Evolutionary conservation across 64 coral and sea anemone genomes (phyloP), one percentile per base, ranked within the genome.

Genomic region (Actinia tenebrosa): DNA sequence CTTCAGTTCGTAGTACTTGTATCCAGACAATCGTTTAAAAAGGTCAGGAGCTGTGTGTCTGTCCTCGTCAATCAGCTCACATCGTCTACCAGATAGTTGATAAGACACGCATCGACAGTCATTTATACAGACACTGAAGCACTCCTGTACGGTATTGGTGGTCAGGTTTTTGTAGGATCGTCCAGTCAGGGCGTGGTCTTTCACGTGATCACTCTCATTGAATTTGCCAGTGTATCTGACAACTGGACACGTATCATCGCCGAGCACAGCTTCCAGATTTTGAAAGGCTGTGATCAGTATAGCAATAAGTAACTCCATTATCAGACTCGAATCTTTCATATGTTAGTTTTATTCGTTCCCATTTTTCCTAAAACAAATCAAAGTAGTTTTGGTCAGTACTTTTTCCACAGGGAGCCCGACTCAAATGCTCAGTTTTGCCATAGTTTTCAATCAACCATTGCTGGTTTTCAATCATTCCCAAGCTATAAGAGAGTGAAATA

Each of bases 41-140:
- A 71, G 68, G 16, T 79, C 75, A 22, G 83, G 89, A 77, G 83
- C 71, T 11, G 68, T 56, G 27, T 78, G 44, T 60, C 72, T 91
- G 84, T 86, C 53, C 54, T 91, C 89, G 26, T 86, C 42, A 23
- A 91, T 23, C 69, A 91, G 52, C 53, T 86, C 89, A 53, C 89
- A 91, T 53, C 54, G 66, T 27, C 69, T 60, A 22, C 50, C 83
- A 20, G 19, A 77, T 56, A 91, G 80, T 37, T 91, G 89, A 25
- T 64, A 91, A 3, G 89, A 78, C 43, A 78, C 58, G 14, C 89
- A 91, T 64, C 55, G 17, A 46, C 89, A 91, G 3, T 83, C 80
- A n/a, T 56, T 19, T 0, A 83, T 17, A 83, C 80, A 83, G 44
- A 56, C 22, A 46, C 44, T n/a, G 8, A 52, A 56, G 53, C 80